phyloP scores from a whole-genome alignment of 2,888 invertebrate species.

The Spilarctia lutea region DNA sequence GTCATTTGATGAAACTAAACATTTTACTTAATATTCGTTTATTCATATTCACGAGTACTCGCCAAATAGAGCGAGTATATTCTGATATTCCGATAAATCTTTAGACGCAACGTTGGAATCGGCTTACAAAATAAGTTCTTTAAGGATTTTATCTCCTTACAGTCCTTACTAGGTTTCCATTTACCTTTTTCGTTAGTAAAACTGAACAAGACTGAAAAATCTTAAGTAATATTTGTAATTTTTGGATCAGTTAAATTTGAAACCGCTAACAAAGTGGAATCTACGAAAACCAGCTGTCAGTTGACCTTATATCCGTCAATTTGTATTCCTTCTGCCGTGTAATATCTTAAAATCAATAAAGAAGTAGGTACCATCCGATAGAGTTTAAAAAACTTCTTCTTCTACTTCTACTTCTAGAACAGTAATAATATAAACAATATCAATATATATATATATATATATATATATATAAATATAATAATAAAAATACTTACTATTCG shows the following conservation, averaged over 20 bases:
- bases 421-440: no score
- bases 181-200: conserved; percentile 17
- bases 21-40: background rate
- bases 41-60: conserved; percentile 11
- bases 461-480: no score
- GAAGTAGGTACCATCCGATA: background rate
- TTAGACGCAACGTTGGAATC: conserved; percentile 20
- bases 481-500: no score
- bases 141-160: conserved; percentile 19
- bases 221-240: background rate
- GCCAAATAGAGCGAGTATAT: conserved; percentile 42
- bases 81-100: conserved; percentile 38
- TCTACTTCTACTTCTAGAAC: background rate
- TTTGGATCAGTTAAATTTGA: background rate
- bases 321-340: background rate
- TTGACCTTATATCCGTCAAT: background rate
- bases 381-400: background rate
- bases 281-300: no score
- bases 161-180: conserved; percentile 18
- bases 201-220: background rate
- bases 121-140: conserved; percentile 31
- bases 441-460: no score
- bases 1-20: background rate
- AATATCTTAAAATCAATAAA: background rate
- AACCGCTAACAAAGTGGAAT: background rate